Evolutionary conservation across 2,113 vertebrate genomes (phyloP), one percentile per base, ranked within the genome.

Genomic region (Lepus americanus): DNA sequence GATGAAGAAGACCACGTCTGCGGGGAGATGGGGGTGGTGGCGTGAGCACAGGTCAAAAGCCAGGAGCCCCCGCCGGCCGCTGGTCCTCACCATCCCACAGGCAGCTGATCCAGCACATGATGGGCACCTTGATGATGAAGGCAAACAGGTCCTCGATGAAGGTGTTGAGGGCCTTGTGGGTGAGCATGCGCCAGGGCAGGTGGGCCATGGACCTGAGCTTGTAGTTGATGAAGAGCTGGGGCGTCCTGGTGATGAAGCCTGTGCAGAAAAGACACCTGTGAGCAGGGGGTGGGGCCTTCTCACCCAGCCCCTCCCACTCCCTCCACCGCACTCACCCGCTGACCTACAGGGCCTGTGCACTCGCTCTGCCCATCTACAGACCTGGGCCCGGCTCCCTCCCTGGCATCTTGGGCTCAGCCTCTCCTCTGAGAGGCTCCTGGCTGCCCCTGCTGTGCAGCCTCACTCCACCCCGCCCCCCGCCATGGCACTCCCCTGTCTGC

Each of bases 201-300:
- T 99, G 99, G 63, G 99, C 99, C 80, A 99, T 99, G 9, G 99
- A 99, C 98, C 99, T 99, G 98, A 99, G 98, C 98, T 99, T 99
- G 96, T 99, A 99, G 98, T 99, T 99, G 97, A 99, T 99, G 97
- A 99, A 99, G 7, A 99, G 98, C 97, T 99, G 99, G 7, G 99
- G 98, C 0, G 99, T 99, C 99, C 99, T 99, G 31, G 99, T 99
- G 98, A 99, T 99, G 97, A 99, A 99, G 55, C 99, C 99, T 99
- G 79, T 2, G 25, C n/a, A n/a, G 73, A 0, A 20, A 55, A 3
- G 66, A 11, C 1, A 11, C 0, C 5, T 96, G 81, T 88, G 88
- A 98, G n/a, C 6, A 63, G 70, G 1, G 39, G 39, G 29, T 6
- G 0, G 44, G 36, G 31, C 4, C 0, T 13, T 77, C 59, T 9